Base-by-base conservation (phyloP, 2,888 invertebrate species). In the Pollenia amentaria region DNA sequence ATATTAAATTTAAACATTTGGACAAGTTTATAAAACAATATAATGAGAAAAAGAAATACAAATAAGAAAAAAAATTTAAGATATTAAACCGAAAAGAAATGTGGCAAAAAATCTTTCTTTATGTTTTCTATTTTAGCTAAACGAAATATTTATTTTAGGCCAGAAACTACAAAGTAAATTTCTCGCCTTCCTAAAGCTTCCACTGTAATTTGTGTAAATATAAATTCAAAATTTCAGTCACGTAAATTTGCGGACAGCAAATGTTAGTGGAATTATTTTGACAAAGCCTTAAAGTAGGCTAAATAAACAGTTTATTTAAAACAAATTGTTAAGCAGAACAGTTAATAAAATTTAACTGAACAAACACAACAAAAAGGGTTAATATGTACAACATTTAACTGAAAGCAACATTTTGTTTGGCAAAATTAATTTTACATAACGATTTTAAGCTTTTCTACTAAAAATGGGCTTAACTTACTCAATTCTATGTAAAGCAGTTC, bases 281-380 rank as follows among this genome's bases (percentile, higher is more conserved):
- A 4, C 11, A 55, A 85, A 29, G 77, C 85, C 85, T 78, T 48
- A 67, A 85, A 78, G 18, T 85, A 82, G 53, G 73, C 85, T 62
- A 55, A 62, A 42, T 46, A 44, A 76, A 38, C 2, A 1, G 6
- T 42, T 70, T 57, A 9, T 64, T 64, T 18, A 7, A 51, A 40
- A 42, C 9, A 42, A 42, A 60, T 55, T 51, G 42, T 21, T 44
- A 11, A 48, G 3, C 21, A 12, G 2, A 1, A n/a, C 8, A 8
- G 46, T 12, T 16, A 62, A 14, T 9, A 18, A 60, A 69, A 46
- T 51, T 38, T 69, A 48, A 16, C 18, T n/a, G 9, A 65, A 16
- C 10, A 11, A 4, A 16, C 1, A n/a, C 48, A 29, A 29, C 46
- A 44, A 29, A 29, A 51, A 51, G 40, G 40, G 16, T 69, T 69